Evolutionary conservation across 2,113 vertebrate species (phyloP), one percentile per base, ranked within the genome.

Genomic region (Mionectes macconnelli): DNA sequence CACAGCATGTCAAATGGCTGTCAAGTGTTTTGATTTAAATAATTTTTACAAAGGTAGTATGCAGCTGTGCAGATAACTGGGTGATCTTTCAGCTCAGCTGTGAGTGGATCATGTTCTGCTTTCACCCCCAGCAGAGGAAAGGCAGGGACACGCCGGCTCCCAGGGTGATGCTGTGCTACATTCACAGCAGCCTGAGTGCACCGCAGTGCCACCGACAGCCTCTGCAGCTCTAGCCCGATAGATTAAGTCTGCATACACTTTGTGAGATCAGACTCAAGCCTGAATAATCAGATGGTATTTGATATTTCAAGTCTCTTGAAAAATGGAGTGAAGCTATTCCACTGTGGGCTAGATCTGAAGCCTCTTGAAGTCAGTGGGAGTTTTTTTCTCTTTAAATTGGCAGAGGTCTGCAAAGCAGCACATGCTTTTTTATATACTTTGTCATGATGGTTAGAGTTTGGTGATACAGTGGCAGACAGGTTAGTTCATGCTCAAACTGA

Each of bases 371-470:
- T 70, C 75, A 86, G 75, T 1, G 1, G 62, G 59, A 73, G 13
- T 91, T 92, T 87, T 92, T 89, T 86, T 77, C 55, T 91, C 72
- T 74, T 95, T 66, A 82, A 67, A 72, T 82, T 78, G 72, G 52
- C 21, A 35, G 69, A 86, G 40, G 56, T 31, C 76, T 86, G 56
- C 60, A 81, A 82, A 89, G n/a, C 47, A 87, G 66, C 44, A 20
- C n/a, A 59, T 39, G 44, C 18, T 47, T 13, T 96, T 95, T 75
- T 52, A 59, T 67, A 47, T 21, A 64, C 40, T 63, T 92, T 81
- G 52, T 68, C 64, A 23, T 15, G 18, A 23, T 57, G 30, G 33
- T 67, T 86, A 66, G 47, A 50, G 78, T 86, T 77, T 42, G 63
- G 59, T 70, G 60, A 56, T 47, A 31, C 67, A 55, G 47, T 33